Conservation (phyloP, 92 coral and sea anemone species). For the Isaurus tuberculatus region DNA sequence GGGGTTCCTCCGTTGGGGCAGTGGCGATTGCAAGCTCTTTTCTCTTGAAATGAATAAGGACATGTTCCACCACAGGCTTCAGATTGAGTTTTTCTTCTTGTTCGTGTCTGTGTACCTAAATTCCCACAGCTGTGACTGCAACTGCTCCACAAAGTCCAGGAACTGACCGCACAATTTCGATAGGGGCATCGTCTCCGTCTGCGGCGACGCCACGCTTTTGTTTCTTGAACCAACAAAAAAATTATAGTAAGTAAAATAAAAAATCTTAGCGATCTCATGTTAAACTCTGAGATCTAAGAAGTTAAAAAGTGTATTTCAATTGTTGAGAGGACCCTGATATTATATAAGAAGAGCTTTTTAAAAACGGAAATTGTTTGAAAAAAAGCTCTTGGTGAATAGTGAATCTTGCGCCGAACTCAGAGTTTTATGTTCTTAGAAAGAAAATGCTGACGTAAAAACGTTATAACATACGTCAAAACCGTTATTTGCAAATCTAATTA, state of each 20-base stretch:
- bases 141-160: conserved; percentile 68
- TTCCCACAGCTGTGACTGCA: conserved; percentile 82
- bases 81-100: conserved; percentile 54
- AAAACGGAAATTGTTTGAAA: neutral
- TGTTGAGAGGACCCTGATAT: neutral
- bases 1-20: conserved; percentile 84
- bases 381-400: neutral
- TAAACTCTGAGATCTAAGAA: neutral
- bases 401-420: neutral
- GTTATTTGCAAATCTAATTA: neutral
- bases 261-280: neutral
- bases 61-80: conserved; percentile 76
- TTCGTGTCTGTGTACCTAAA: conserved; percentile 73
- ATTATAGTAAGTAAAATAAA: neutral
- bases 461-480: neutral
- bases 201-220: neutral
- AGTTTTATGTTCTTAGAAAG: neutral
- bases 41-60: conserved; percentile 57
- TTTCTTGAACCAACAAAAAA: conserved; percentile 4
- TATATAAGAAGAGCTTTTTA: neutral
- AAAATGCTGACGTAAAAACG: neutral
- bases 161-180: conserved; percentile 61
- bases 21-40: conserved; percentile 75
- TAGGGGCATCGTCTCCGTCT: conserved; percentile 14
- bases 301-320: neutral